Evolutionary conservation across 2,888 invertebrate genomes (phyloP), one percentile per base, ranked within the genome.

Genomic region (Vanessa cardui): DNA sequence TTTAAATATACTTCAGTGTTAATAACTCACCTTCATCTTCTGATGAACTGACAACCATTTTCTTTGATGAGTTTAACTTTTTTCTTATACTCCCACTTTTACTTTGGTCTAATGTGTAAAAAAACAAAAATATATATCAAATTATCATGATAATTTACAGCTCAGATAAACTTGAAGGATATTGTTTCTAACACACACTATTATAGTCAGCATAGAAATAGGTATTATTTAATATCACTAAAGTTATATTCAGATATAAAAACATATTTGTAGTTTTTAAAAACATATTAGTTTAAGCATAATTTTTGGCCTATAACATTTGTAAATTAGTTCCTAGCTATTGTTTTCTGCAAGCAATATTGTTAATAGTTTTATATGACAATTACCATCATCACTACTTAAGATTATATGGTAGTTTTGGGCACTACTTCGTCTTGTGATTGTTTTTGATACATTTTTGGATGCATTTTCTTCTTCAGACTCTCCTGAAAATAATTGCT

Each of bases 351-450:
- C 9, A 9, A 9, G 20, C 1, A 18, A 20, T 49, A 2, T 2
- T 9, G 1, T 16, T 2, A 31, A 54, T 52, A 16, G 16, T 16
- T 16, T 16, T 21, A 18, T 15, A 49, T 8, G 15, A 21, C 80
- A 62, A 18, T 64, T 75, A 89, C 89, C 91, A 74, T 90, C 88
- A 54, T 88, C 88, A 78, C 87, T 89, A 69, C 87, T 90, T 4
- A 79, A 76, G 67, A 83, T 71, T 47, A 82, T 66, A 65, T 81
- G 78, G 21, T 78, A 72, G 44, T 78, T 73, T 12, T 74, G 73
- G n/a, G 73, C 76, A 77, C 76, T 80, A 59, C 81, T 85, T 50
- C 71, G 74, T 66, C 77, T 77, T 3, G 73, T 61, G 12, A 77
- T 73, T 44, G 80, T 68, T 64, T 83, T 83, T 0, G 75, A 66